Base-by-base conservation (phyloP, 2,888 invertebrate genomes). In the Plagodis pulveraria region DNA sequence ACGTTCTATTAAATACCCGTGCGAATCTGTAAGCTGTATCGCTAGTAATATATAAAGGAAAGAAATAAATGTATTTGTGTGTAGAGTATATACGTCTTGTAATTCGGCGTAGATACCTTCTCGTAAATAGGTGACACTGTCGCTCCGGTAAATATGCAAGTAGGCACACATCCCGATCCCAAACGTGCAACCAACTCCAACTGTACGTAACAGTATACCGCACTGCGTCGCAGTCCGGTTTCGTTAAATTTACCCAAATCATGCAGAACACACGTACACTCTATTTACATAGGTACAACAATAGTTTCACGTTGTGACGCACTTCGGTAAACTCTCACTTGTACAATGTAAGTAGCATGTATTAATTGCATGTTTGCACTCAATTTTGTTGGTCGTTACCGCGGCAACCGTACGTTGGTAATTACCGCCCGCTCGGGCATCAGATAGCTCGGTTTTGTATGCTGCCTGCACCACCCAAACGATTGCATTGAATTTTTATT, bases 161-260 rank as follows among this genome's bases (percentile, higher is more conserved):
- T 22, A 22, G 22, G 22, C n/a, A n/a, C n/a, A n/a, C n/a, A 22
- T 2, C 1, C 22, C 4, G 22, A 22, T 22, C 22, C 22, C 52
- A 58, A 61, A 64, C 49, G 53, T 49, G 49, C 63, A 51, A 58
- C 59, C 50, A 45, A 52, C 57, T 67, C 71, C 68, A 71, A 70
- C 72, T 71, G 74, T 66, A 57, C 69, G 74, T 66, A 57, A 69
- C 66, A 71, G 73, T 67, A 69, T 74, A 78, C 83, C 81, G 81
- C 83, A 83, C 71, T 84, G 89, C 88, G 89, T 78, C 88, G 83
- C 79, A 77, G 74, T 77, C 76, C 77, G 52, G 83, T 84, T 84
- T 42, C 44, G 56, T 84, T 85, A 88, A 87, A 86, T 88, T 86
- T 79, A 86, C 76, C 81, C 78, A 83, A 87, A 82, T 80, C 71